A percentile compares a stretch with the other conserved stretches of the same genome.
Evolutionary conservation across 2,797 vertebrate genomes (phyloP).

Genomic region (Cygnus olor): DNA sequence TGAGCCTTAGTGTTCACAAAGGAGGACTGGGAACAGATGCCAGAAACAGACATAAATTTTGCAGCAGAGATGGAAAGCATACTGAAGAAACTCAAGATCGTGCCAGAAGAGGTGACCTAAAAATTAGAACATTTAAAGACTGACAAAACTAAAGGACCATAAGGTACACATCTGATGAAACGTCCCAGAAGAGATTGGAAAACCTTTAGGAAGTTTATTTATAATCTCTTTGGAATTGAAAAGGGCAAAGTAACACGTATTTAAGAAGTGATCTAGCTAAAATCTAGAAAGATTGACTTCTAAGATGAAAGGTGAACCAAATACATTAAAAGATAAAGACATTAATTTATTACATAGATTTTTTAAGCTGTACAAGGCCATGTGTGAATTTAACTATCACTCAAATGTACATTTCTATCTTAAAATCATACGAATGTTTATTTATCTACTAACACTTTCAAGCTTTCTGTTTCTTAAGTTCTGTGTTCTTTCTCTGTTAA

Average conservation of each 20-base stretch:
- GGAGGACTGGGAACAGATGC: slow-evolving; percentile 69
- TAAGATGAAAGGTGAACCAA: slow-evolving; percentile 40
- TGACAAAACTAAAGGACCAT: slow-evolving; percentile 65
- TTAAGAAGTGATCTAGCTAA: slow-evolving; percentile 62
- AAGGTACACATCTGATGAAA: slow-evolving; percentile 71
- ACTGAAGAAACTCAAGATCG: slow-evolving; percentile 62
- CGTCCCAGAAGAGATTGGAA: slow-evolving; percentile 65
- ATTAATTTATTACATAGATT: not conserved
- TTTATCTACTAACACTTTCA: not conserved
- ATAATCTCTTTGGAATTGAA: slow-evolving; percentile 64
- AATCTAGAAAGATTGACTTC: slow-evolving; percentile 58
- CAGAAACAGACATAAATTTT: slow-evolving; percentile 74
- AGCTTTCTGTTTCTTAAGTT: not conserved
- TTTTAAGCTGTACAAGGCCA: not conserved
- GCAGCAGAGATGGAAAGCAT: slow-evolving; percentile 68
- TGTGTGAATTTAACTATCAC: not conserved
- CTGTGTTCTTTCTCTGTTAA: not conserved
- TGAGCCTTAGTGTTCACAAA: slow-evolving; percentile 64
- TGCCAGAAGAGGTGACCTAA: slow-evolving; percentile 72
- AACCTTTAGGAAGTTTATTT: slow-evolving; percentile 71
- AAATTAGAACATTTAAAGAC: slow-evolving; percentile 71
- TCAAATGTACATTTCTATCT: slow-evolving; percentile 1
- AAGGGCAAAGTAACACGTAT: slow-evolving; percentile 61
- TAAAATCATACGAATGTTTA: not conserved
- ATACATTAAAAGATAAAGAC: slow-evolving; percentile 21